Evolutionary conservation across 2,888 invertebrate genomes (phyloP).

Genomic region (Morpho achilles): DNA sequence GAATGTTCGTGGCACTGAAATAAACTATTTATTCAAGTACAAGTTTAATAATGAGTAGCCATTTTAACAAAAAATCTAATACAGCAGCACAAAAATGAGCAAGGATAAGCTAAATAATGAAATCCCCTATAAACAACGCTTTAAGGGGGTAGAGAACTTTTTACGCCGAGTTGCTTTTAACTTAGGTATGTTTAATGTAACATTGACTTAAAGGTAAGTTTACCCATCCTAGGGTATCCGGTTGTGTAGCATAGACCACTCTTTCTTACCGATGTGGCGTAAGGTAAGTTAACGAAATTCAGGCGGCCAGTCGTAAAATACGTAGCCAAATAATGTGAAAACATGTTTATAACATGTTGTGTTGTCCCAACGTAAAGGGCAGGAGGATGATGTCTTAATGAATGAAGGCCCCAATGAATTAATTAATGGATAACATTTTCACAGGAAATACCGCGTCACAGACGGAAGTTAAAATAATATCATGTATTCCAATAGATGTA

Average conservation of each 20-base stretch:
- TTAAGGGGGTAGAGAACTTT: conserved; percentile 64
- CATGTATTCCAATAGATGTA: conserved; percentile 71
- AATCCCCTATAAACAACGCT: conserved; percentile 40
- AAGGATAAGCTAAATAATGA: conserved; percentile 24
- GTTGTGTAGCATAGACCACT: no score
- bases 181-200: conserved; percentile 40
- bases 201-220: no score
- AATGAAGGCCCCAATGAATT: no score
- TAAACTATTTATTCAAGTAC: neutral
- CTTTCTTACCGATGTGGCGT: no score
- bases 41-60: no score
- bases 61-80: neutral
- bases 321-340: no score
- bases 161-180: conserved; percentile 60
- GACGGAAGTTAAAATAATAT: conserved; percentile 71
- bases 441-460: conserved; percentile 65
- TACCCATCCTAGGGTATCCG: no score
- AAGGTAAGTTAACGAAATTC: no score
- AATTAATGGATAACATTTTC: neutral
- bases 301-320: no score
- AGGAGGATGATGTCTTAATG: no score
- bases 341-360: no score
- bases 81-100: conserved; percentile 34
- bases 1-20: neutral
- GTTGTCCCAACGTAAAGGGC: no score